Percentiles rank a stretch among this genome's conserved stretches.
These are phyloP conservation scores for Ptychoptera albimana DNA, from an alignment of 2,888 invertebrate genomes.

Conservation along the genomic window DNA sequence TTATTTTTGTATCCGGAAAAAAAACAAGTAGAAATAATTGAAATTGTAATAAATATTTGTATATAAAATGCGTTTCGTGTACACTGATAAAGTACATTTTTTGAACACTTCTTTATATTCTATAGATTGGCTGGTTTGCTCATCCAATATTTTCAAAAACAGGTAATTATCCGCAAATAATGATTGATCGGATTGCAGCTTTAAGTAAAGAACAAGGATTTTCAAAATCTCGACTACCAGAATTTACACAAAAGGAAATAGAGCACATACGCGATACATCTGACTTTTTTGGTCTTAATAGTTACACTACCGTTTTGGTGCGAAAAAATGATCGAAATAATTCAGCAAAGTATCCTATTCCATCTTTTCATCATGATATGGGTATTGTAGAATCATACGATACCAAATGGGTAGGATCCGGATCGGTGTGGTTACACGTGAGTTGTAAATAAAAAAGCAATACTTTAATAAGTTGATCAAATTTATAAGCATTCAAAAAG, in stretches of 20 bases:
- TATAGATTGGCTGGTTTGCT: slow-evolving; percentile 47
- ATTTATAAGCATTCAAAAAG: no score
- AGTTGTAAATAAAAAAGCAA: slow-evolving; percentile 11
- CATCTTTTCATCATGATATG: slow-evolving; percentile 44
- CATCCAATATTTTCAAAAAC: slow-evolving; percentile 44
- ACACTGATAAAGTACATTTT: no score
- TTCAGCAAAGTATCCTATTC: slow-evolving; percentile 25
- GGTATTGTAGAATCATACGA: slow-evolving; percentile 40
- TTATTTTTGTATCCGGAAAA: no score
- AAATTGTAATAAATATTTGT: no score
- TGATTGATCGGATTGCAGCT: slow-evolving; percentile 40
- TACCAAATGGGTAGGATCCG: slow-evolving; percentile 41
- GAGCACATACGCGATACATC: slow-evolving; percentile 39
- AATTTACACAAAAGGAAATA: slow-evolving; percentile 42
- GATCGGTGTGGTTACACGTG: slow-evolving; percentile 45
- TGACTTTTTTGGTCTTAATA: slow-evolving; percentile 61
- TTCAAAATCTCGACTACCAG: slow-evolving; percentile 42
- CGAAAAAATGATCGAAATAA: slow-evolving; percentile 28
- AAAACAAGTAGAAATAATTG: no score
- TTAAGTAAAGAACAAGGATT: slow-evolving; percentile 42
- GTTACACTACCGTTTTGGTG: slow-evolving; percentile 44
- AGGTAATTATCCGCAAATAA: slow-evolving; percentile 49
- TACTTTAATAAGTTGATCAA: no score
- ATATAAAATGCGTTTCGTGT: no score
- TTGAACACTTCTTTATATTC: slow-evolving; percentile 10